A percentile compares a stretch with the other conserved stretches of the same genome.
Conservation (phyloP, 2,888 invertebrate species). For the Mythimna vitellina region DNA sequence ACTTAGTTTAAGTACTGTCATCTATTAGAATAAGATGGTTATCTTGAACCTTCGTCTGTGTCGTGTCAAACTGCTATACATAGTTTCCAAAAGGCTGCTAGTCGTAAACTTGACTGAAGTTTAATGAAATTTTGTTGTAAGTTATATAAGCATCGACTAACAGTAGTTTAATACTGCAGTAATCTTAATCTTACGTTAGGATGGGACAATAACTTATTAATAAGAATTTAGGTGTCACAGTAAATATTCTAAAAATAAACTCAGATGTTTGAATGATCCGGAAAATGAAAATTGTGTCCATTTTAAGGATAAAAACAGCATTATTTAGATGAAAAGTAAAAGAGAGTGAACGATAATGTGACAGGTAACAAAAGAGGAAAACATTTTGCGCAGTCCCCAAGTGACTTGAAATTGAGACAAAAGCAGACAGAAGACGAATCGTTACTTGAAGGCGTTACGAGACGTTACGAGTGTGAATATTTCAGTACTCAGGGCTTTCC, state of each 20-base stretch:
- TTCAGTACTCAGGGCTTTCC: not conserved
- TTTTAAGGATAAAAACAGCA: not conserved
- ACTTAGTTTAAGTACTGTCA: constrained; percentile 34
- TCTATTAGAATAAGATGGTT: constrained; percentile 32
- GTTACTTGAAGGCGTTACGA: not conserved
- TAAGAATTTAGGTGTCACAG: not conserved
- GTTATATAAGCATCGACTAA: constrained; percentile 5
- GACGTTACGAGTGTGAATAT: not conserved
- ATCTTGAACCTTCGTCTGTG: constrained; percentile 17
- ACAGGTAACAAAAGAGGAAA: not conserved
- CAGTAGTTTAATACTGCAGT: not conserved
- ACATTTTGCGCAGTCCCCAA: not conserved
- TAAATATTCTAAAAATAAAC: too few relatives aligned
- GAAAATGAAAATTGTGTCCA: too few relatives aligned
- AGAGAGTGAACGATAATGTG: not conserved
- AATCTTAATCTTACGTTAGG: constrained; percentile 14
- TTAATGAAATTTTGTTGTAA: constrained; percentile 29
- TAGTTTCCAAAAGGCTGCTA: constrained; percentile 3
- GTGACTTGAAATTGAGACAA: not conserved
- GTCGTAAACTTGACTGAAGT: constrained; percentile 23
- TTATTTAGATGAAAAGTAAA: not conserved
- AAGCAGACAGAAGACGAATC: not conserved
- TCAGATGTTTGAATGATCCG: too few relatives aligned
- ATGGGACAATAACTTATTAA: not conserved
- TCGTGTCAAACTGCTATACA: constrained; percentile 15